Base-by-base conservation (phyloP, 1,140 invertebrate genomes). In the Micrasema minimum region DNA sequence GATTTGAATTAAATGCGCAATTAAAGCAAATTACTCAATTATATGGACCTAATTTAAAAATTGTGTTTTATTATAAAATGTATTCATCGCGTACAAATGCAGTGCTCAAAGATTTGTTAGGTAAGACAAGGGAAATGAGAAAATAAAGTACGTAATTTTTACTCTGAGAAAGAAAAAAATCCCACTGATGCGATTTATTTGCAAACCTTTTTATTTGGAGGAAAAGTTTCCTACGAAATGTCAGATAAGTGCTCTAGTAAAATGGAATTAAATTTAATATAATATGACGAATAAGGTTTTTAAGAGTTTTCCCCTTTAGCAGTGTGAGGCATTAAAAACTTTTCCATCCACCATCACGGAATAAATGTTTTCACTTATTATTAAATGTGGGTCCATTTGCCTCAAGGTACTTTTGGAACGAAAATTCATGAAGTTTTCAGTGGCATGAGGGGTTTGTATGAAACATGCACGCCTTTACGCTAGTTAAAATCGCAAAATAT, bases 341-440 rank as follows among this genome's bases (percentile, higher is more conserved):
- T 59, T 37, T 38, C 16, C 4, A 18, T 16, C 53, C 53, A 16
- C 20, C 35, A 59, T 59, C 55, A 41, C 9, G n/a, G 55, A 16
- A 41, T 38, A 6, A 38, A 41, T 41, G 55, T 59, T 59, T 22
- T 12, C 31, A 59, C 37, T 59, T 59, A 59, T 59, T 59, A 59
- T 41, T 59, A 59, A 59, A 20, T 18, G 35, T 59, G 9, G 37
- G 35, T 41, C 35, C 37, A 41, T 59, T 59, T 59, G 5, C 55
- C 10, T 2, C 37, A 14, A 22, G 14, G 12, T 59, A 20, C 55
- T 31, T 55, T 37, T 20, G 9, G 31, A 16, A 2, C 4, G 31
- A 37, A n/a, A 59, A 59, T 41, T 59, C 11, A 38, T 41, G 35
- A 38, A 59, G 12, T 59, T 59, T 59, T 38, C 14, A 7, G 6